Conservation (phyloP, 1,140 invertebrate species). For the Fopius arisanus region DNA sequence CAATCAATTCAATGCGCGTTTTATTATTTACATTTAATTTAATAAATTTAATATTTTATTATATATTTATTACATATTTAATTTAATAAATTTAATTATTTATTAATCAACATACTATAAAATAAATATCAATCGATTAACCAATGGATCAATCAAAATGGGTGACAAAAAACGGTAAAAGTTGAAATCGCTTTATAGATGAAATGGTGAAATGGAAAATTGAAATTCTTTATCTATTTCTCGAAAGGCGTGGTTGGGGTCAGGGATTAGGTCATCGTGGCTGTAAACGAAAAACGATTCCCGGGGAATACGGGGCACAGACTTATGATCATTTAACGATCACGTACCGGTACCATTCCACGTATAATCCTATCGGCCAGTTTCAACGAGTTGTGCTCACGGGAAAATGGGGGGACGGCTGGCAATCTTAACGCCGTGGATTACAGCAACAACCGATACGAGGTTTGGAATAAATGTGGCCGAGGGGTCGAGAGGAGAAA, state of each 20-base stretch:
- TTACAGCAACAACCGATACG: not conserved
- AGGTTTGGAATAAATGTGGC: not conserved
- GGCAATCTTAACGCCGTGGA: not conserved
- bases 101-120: too few species aligned
- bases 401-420: not conserved
- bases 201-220: too few species aligned
- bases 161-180: too few species aligned
- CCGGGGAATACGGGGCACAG: not conserved
- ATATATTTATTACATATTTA: too few species aligned
- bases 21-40: too few species aligned
- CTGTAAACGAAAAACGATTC: not conserved
- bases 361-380: not conserved
- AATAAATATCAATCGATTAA: too few species aligned
- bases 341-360: not conserved
- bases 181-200: too few species aligned
- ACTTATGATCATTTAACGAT: not conserved
- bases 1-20: too few species aligned
- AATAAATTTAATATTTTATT: too few species aligned
- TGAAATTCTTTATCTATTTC: conserved; percentile 9
- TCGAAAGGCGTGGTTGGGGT: conserved; percentile 20
- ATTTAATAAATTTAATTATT: too few species aligned
- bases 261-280: not conserved
- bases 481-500: not conserved
- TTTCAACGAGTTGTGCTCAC: not conserved
- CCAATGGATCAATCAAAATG: too few species aligned